Evolutionary conservation across 2,113 vertebrate species (phyloP).

Genomic region (Spilogale gracilis): DNA sequence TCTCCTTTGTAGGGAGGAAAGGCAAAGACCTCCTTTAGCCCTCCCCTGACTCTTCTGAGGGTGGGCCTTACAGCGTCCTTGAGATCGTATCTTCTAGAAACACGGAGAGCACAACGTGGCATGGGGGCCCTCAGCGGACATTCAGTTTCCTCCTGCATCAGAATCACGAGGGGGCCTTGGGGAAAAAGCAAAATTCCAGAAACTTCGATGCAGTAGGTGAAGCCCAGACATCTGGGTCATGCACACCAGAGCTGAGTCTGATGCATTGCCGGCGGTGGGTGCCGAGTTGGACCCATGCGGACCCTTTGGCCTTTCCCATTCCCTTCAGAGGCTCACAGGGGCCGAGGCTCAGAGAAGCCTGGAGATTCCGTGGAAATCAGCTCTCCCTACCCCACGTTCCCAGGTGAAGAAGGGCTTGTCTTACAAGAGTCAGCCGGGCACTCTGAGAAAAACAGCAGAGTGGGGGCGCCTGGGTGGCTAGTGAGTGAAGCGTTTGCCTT

Average conservation of each 20-base stretch:
- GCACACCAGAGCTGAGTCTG: neutral
- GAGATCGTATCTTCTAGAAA: neutral
- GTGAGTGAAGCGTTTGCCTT: neutral
- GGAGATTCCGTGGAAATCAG: neutral
- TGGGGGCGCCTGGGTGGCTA: neutral
- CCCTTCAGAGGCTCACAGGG: neutral
- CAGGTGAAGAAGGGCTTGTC: neutral
- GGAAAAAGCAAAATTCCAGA: neutral
- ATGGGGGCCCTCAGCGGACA: neutral
- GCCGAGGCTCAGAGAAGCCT: neutral
- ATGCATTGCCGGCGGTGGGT: rapidly evolving
- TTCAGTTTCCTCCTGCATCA: neutral
- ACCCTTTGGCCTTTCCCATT: too few relatives aligned
- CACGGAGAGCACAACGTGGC: neutral
- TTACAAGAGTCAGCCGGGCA: neutral
- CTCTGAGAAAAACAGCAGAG: neutral
- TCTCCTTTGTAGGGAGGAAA: neutral
- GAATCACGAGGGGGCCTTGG: neutral
- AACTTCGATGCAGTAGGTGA: neutral
- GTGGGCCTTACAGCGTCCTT: neutral
- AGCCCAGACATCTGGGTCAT: neutral
- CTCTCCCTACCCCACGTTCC: rapidly evolving
- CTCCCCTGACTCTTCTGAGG: neutral
- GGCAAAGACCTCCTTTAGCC: neutral
- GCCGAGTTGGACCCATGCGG: neutral